Conservation (phyloP, 2,888 invertebrate species). For the Tortrix viridana region DNA sequence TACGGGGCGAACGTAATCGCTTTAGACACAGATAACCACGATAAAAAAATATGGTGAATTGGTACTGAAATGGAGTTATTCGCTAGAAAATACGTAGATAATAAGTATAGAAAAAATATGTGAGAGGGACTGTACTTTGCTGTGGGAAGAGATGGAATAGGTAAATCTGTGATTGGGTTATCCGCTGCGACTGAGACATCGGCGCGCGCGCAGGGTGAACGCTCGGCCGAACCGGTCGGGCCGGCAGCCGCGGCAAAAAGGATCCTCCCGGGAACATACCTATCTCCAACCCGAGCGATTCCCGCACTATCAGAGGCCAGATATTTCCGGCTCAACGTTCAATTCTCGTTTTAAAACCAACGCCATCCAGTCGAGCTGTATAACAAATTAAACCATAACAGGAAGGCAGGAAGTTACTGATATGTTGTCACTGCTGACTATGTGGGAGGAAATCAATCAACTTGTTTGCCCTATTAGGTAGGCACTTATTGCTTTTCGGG, state of each 20-base stretch:
- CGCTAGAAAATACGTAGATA: no score
- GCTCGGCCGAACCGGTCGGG: slow-evolving; percentile 76
- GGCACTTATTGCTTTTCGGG: neutral
- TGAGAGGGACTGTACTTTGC: no score
- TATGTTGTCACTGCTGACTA: slow-evolving; percentile 12
- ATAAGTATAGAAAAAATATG: no score
- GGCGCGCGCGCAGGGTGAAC: slow-evolving; percentile 65
- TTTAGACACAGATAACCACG: slow-evolving; percentile 5
- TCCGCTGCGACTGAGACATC: slow-evolving; percentile 6
- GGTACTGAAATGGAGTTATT: no score
- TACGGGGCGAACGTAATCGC: slow-evolving; percentile 11
- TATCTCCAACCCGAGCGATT: slow-evolving; percentile 45
- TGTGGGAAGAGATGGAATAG: slow-evolving; percentile 12
- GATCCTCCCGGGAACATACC: slow-evolving; percentile 71
- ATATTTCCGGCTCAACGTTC: slow-evolving; percentile 64
- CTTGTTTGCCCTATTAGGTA: slow-evolving; percentile 1
- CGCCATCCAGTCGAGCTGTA: slow-evolving; percentile 36
- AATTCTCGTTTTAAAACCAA: slow-evolving; percentile 42
- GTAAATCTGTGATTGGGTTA: slow-evolving; percentile 30
- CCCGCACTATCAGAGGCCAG: slow-evolving; percentile 51
- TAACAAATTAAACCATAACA: slow-evolving; percentile 17
- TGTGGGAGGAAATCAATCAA: slow-evolving; percentile 22
- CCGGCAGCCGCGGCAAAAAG: slow-evolving; percentile 61
- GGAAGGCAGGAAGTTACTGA: slow-evolving; percentile 26
- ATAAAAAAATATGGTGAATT: neutral